Percentiles rank a stretch among this genome's conserved stretches.
These are phyloP conservation scores for Oostethus manadensis DNA, from an alignment of 2,113 vertebrate genomes.

Conservation along the genomic window DNA sequence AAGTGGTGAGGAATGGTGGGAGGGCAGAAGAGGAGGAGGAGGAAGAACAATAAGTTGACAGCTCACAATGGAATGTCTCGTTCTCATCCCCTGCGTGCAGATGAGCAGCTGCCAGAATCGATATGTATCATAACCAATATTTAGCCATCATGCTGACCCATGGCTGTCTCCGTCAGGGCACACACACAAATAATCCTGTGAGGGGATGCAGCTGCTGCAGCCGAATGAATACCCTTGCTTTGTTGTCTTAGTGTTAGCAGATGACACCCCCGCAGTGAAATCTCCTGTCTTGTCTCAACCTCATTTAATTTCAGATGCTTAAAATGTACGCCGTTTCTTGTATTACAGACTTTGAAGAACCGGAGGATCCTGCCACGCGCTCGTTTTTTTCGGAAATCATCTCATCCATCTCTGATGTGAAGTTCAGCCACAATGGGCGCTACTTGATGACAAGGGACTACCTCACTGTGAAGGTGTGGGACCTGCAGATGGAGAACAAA, in stretches of 20 bases:
- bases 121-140: conserved; percentile 73
- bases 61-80: conserved; percentile 67
- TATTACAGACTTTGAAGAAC: conserved; percentile 88
- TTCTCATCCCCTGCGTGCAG: conserved; percentile 54
- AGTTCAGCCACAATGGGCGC: conserved; percentile 94
- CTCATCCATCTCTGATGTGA: conserved; percentile 95
- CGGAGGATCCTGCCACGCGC: conserved; percentile 90
- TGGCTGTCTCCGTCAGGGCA: conserved; percentile 45
- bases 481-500: conserved; percentile 95
- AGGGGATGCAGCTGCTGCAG: conserved; percentile 52
- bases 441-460: conserved; percentile 97
- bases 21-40: conserved; percentile 29
- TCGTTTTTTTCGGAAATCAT: conserved; percentile 97
- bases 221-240: conserved; percentile 7
- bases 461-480: conserved; percentile 95
- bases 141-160: conserved; percentile 65
- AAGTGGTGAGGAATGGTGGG: conserved; percentile 17
- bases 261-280: conserved; percentile 11
- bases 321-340: conserved; percentile 15
- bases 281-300: not conserved
- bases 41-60: conserved; percentile 55
- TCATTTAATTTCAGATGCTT: conserved; percentile 10
- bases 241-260: conserved; percentile 25
- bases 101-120: conserved; percentile 70
- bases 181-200: conserved; percentile 36